Evolutionary conservation across 2,113 vertebrate species (phyloP), one percentile per base, ranked within the genome.

Genomic region (Lathamus discolor): DNA sequence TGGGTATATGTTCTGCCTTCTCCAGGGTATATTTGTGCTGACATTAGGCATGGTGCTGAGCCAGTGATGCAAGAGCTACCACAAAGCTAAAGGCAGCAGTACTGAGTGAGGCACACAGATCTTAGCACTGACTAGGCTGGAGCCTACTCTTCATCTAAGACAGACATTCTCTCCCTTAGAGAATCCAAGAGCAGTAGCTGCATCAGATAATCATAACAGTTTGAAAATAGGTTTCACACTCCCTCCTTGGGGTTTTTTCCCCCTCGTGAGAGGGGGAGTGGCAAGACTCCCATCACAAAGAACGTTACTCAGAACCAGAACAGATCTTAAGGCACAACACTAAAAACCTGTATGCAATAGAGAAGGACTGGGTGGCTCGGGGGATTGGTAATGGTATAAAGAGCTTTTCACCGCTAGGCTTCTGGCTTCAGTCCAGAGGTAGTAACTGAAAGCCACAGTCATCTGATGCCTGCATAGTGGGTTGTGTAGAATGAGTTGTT

Each of bases 361-460:
- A 94, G 96, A 95, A 97, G 94, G 96, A 95, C 91, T 92, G 91
- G 93, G 92, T 96, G 92, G 92, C 93, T 95, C 95, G 49, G 77
- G 93, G 96, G 97, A 93, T 95, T 95, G 94, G 96, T 94, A 92
- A 96, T 96, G 96, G 95, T 93, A 95, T 97, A 97, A 97, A 97
- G 96, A 96, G 96, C 97, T 97, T 96, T 97, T 97, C 96, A 97
- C 96, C 95, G 49, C 95, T 96, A 95, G 96, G 96, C 86, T 92
- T 82, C 92, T 97, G 97, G 96, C 96, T 96, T 75, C 66, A n/a
- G 11, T 96, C 96, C 96, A 97, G 96, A 97, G 94, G 95, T 91
- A 96, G 96, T 96, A 96, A 96, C 94, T 96, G 95, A 97, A 97
- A 97, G 95, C 96, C 96, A 97, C 95, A 95, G 95, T 97, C 96